These are phyloP conservation scores for Balaenoptera acutorostrata DNA, from an alignment of 2,113 vertebrate species.

Conservation along the genomic window DNA sequence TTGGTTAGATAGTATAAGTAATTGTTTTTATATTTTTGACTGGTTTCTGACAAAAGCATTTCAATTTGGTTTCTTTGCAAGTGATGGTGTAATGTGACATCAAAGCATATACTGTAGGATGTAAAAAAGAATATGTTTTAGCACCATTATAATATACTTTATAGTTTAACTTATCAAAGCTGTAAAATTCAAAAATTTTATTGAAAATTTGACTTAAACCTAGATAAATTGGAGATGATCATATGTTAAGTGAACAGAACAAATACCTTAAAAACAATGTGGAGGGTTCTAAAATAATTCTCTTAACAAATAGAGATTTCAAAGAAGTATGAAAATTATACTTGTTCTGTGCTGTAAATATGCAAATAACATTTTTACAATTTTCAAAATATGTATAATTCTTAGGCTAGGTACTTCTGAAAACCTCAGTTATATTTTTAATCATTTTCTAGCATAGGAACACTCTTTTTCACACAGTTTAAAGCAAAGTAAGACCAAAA, in stretches of 20 bases:
- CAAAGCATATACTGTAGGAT: background rate
- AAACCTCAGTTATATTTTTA: background rate
- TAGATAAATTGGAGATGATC: background rate
- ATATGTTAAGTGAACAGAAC: background rate
- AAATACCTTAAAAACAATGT: background rate
- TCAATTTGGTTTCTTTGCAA: constrained; percentile 15
- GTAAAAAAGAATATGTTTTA: constrained; percentile 20
- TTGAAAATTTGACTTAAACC: constrained; percentile 9
- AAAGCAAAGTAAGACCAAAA: background rate
- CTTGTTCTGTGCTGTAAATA: background rate
- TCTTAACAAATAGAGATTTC: background rate
- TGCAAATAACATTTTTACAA: background rate
- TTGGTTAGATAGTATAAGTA: background rate
- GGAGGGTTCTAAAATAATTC: background rate
- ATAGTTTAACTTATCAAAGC: constrained; percentile 13
- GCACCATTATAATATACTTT: background rate
- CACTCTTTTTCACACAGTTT: background rate
- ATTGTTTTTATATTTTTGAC: constrained; percentile 6
- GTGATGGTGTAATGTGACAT: background rate
- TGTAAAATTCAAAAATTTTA: background rate
- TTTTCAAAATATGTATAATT: background rate
- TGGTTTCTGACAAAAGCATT: background rate
- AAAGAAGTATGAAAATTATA: background rate
- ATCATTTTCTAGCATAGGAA: background rate
- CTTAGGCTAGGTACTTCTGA: background rate